These are phyloP conservation scores for Drosophila sproati DNA, from an alignment of 1,140 invertebrate genomes.

Conservation along the genomic window DNA sequence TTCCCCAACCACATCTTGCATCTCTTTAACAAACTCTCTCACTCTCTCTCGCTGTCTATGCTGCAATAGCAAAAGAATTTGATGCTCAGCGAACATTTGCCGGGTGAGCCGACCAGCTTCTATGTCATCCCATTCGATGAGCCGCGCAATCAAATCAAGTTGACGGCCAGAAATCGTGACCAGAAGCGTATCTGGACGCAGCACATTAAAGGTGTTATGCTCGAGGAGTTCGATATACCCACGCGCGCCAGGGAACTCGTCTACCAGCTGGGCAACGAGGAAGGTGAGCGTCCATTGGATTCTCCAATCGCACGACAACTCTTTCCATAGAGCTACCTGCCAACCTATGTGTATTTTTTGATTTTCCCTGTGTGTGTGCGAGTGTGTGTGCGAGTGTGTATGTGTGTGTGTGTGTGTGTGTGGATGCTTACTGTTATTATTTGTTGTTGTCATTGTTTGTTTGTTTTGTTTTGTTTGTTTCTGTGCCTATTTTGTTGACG, in stretches of 20 bases:
- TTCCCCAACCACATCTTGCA: constrained; percentile 20
- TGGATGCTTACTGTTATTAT: background rate
- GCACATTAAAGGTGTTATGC: constrained; percentile 95
- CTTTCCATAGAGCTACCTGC: constrained; percentile 24
- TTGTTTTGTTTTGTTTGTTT: constrained; percentile 48
- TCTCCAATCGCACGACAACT: constrained; percentile 2
- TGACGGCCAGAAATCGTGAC: constrained; percentile 94
- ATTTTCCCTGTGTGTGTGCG: constrained; percentile 4
- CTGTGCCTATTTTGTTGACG: constrained; percentile 21
- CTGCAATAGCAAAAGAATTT: constrained; percentile 94
- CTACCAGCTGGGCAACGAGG: constrained; percentile 94
- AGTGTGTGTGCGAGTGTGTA: constrained; percentile 22
- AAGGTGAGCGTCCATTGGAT: constrained; percentile 65
- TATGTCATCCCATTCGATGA: constrained; percentile 98
- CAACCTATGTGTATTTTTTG: background rate
- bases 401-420: constrained; percentile 19
- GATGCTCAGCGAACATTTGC: constrained; percentile 98
- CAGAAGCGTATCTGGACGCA: constrained; percentile 97
- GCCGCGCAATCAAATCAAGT: constrained; percentile 93
- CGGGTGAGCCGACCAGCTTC: constrained; percentile 96
- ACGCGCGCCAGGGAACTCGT: constrained; percentile 96
- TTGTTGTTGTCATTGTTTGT: constrained; percentile 47
- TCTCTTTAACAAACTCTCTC: background rate
- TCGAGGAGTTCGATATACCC: constrained; percentile 98
- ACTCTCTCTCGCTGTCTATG: background rate